Evolutionary conservation across 1,140 invertebrate genomes (phyloP).

Genomic region (Laupala kohalensis): DNA sequence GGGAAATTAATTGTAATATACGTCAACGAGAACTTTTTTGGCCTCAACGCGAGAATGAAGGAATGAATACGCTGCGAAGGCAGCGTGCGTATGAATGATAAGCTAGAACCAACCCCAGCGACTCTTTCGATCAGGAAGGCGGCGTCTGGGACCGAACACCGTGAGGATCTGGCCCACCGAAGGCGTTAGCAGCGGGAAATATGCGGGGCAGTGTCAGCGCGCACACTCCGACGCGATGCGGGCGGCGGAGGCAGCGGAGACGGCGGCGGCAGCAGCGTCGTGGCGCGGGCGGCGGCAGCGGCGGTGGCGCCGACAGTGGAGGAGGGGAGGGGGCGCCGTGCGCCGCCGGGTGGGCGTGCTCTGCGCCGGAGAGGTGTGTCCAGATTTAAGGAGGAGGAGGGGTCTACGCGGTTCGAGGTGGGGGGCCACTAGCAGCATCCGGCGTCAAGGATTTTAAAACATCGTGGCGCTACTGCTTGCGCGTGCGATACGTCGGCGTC

Average conservation of each 20-base stretch:
- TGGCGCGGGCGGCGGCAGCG: neutral
- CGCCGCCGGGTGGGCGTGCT: constrained; percentile 1
- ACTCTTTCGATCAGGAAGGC: neutral
- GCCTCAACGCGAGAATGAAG: no score
- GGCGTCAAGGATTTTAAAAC: neutral
- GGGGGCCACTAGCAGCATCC: no score
- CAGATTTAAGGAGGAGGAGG: constrained; percentile 1
- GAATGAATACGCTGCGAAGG: no score
- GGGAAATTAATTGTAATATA: no score
- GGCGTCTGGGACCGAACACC: neutral
- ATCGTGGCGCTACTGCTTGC: neutral
- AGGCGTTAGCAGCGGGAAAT: constrained; percentile 1
- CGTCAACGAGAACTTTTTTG: no score
- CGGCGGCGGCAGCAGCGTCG: neutral
- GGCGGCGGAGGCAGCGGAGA: neutral
- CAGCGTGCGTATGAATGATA: no score
- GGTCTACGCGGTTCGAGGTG: neutral
- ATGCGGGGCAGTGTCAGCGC: neutral
- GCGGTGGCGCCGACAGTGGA: neutral
- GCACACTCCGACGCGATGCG: neutral
- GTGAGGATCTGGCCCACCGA: neutral
- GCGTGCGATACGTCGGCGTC: neutral
- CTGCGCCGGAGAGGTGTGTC: constrained; percentile 4
- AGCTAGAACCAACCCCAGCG: neutral
- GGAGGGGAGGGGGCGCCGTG: neutral